Evolutionary conservation across 1,140 invertebrate genomes (phyloP).

Genomic region (Neodiprion virginianus): DNA sequence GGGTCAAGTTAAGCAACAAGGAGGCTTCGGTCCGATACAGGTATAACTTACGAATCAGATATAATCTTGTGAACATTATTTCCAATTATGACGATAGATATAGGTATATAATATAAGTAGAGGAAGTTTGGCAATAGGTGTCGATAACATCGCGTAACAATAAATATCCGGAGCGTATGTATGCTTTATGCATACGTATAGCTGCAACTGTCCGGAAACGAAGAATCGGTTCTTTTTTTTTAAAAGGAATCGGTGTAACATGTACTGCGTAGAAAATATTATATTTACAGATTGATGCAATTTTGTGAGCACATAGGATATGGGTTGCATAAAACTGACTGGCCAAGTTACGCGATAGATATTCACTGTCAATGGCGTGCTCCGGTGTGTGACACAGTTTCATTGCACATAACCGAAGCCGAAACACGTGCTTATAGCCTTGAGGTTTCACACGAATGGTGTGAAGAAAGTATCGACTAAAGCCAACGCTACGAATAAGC

Average conservation of each 20-base stretch:
- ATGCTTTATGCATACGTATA: not conserved
- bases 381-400: not conserved
- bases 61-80: not conserved
- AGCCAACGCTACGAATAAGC: not conserved
- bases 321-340: no score
- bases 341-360: no score
- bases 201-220: not conserved
- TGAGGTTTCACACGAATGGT: conserved; percentile 4
- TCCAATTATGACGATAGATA: conserved; percentile 2
- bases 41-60: not conserved
- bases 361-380: not conserved
- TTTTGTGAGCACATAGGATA: no score
- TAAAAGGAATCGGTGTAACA: no score
- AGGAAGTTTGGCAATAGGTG: conserved; percentile 2
- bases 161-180: not conserved
- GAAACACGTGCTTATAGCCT: not conserved
- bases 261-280: no score
- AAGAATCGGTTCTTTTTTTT: not conserved
- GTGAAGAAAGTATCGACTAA: not conserved
- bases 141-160: conserved; percentile 3
- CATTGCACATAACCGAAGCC: not conserved
- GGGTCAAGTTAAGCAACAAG: conserved; percentile 1
- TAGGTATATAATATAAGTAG: not conserved
- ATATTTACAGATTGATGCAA: no score
- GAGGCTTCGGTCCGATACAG: not conserved